These are phyloP conservation scores for Heliconius hermathena DNA, from an alignment of 1,140 invertebrate genomes.

Conservation along the genomic window DNA sequence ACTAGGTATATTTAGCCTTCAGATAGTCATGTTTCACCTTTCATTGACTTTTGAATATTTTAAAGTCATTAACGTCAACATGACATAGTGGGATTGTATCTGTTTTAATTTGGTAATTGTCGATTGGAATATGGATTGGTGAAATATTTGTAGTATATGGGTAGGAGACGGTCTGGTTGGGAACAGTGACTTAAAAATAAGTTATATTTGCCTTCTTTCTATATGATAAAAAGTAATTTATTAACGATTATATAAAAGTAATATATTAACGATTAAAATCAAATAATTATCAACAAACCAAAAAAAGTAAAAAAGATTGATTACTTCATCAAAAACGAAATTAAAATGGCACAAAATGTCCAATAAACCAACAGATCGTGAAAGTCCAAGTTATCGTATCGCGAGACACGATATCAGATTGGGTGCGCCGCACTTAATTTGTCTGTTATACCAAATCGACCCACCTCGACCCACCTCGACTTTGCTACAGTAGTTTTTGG, in stretches of 20 bases:
- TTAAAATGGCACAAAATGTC: constrained; percentile 4
- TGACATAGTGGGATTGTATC: neutral
- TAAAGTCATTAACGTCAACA: neutral
- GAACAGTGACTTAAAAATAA: too few species aligned
- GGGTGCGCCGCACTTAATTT: neutral
- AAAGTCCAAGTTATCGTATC: constrained; percentile 6
- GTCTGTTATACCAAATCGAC: neutral
- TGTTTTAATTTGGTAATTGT: neutral
- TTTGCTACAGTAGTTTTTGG: neutral
- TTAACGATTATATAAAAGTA: too few species aligned
- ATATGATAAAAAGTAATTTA: too few species aligned
- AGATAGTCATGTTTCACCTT: neutral
- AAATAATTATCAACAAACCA: neutral
- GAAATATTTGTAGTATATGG: too few species aligned
- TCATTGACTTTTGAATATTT: constrained; percentile 3
- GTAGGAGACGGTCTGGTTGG: too few species aligned
- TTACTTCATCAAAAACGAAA: constrained; percentile 13
- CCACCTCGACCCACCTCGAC: neutral
- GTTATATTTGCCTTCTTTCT: too few species aligned
- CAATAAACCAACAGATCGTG: constrained; percentile 12
- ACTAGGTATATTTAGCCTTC: constrained; percentile 1
- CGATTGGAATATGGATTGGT: neutral
- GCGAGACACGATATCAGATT: neutral
- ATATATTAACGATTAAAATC: neutral
- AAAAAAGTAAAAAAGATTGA: neutral